phyloP scores from a whole-genome alignment of 64 coral and sea anemone species.

The Montipora cactus region DNA sequence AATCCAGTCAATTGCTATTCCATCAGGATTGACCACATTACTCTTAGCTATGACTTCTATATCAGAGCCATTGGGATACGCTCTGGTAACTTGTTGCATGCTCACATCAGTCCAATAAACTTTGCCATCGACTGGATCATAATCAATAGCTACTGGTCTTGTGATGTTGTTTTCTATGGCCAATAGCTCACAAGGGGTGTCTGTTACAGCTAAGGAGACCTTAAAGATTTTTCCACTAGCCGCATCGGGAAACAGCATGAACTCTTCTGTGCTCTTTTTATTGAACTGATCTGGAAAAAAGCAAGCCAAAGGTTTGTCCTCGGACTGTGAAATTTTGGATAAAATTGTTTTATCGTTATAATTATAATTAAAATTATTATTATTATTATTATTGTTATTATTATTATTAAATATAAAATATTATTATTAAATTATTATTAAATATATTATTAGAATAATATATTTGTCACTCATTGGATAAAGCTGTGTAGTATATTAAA shows the following conservation, averaged over 20 bases:
- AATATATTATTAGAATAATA: no score
- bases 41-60: constrained; percentile 49
- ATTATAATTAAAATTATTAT: no score
- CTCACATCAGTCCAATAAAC: constrained; percentile 82
- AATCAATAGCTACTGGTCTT: constrained; percentile 70
- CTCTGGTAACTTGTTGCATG: constrained; percentile 43
- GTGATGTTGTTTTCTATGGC: constrained; percentile 1
- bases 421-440: no score
- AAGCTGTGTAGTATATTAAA: no score
- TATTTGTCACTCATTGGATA: no score
- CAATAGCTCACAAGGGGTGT: not conserved
- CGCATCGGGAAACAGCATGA: constrained; percentile 48
- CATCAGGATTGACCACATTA: constrained; percentile 49
- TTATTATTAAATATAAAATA: no score
- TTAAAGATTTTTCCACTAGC: constrained; percentile 18
- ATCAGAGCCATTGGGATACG: constrained; percentile 53
- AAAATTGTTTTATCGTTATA: no score
- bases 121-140: constrained; percentile 55
- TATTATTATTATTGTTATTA: no score
- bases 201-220: constrained; percentile 15
- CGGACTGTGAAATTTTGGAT: no score
- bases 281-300: not conserved
- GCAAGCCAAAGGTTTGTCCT: not conserved
- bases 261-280: not conserved
- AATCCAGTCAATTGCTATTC: constrained; percentile 70